These are phyloP conservation scores for Thymelicus acteon DNA, from an alignment of 2,888 invertebrate species.

Conservation along the genomic window DNA sequence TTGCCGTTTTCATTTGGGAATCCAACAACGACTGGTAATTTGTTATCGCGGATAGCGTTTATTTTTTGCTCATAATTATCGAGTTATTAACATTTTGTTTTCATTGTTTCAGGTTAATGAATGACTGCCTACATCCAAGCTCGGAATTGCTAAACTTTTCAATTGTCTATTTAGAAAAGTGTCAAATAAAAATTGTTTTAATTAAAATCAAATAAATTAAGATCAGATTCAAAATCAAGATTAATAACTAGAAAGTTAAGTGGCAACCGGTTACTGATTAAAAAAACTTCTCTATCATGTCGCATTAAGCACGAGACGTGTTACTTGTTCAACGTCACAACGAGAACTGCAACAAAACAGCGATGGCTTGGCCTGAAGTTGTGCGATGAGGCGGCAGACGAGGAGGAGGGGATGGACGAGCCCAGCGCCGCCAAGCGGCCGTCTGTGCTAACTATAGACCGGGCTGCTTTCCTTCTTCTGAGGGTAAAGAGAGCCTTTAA, in stretches of 20 bases:
- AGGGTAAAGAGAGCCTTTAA: conserved; percentile 95
- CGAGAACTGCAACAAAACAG: conserved; percentile 74
- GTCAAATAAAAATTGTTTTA: too few relatives aligned
- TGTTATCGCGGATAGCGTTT: background rate
- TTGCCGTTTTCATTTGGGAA: background rate
- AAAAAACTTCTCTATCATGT: background rate
- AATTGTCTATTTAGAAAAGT: too few relatives aligned
- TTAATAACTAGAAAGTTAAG: too few relatives aligned
- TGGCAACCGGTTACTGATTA: too few relatives aligned
- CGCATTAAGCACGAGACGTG: conserved; percentile 3
- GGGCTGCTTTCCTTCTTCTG: conserved; percentile 94
- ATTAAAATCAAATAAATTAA: too few relatives aligned
- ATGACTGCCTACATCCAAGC: background rate
- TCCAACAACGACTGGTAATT: background rate
- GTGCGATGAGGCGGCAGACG: conserved; percentile 77
- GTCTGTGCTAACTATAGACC: conserved; percentile 92
- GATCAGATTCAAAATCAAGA: too few relatives aligned
- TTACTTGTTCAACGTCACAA: conserved; percentile 51
- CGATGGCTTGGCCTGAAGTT: conserved; percentile 84
- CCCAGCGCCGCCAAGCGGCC: conserved; percentile 82
- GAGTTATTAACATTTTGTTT: background rate
- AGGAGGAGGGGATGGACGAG: conserved; percentile 78
- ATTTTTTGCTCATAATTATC: background rate
- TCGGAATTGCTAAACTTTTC: too few relatives aligned
- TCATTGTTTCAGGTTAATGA: conserved; percentile 21